These are phyloP conservation scores for Piezodorus guildinii DNA, from an alignment of 1,140 invertebrate species.

Conservation along the genomic window DNA sequence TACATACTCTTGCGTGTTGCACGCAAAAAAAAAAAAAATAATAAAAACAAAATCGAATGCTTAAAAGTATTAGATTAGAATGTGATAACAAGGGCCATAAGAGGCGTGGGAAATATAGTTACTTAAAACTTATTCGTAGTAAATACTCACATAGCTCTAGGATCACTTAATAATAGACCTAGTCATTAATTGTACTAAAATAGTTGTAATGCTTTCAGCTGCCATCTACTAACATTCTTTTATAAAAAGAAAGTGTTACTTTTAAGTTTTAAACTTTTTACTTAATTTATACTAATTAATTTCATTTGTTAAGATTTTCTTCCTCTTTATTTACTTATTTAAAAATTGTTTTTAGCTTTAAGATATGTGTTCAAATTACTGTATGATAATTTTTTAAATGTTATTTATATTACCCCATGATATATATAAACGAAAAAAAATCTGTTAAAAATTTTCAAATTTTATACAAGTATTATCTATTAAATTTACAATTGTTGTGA, in stretches of 20 bases:
- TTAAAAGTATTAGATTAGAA: constrained; percentile 26
- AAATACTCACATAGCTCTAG: constrained; percentile 22
- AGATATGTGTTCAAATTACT: constrained; percentile 19
- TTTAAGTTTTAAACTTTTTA: constrained; percentile 7
- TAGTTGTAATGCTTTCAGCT: constrained; percentile 25
- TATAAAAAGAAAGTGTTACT: constrained; percentile 7
- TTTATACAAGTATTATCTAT: constrained; percentile 16
- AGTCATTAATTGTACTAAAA: constrained; percentile 21
- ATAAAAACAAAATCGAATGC: constrained; percentile 21
- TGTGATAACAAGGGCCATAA: constrained; percentile 25
- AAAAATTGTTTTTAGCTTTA: constrained; percentile 21
- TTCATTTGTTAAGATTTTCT: too few relatives aligned
- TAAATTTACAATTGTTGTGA: constrained; percentile 17
- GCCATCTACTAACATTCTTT: constrained; percentile 18
- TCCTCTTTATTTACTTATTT: constrained; percentile 3
- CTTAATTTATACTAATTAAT: constrained; percentile 6
- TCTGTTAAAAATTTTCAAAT: constrained; percentile 16
- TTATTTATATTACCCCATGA: constrained; percentile 15
- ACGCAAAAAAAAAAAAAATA: constrained; percentile 16
- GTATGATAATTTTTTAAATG: constrained; percentile 15
- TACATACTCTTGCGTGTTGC: constrained; percentile 16
- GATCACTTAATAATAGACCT: constrained; percentile 24
- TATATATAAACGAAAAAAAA: constrained; percentile 14
- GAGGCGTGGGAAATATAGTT: constrained; percentile 21
- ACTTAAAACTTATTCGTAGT: constrained; percentile 21